Base-by-base conservation (phyloP, 2,797 vertebrate genomes). In the Mionectes olivaceus region DNA sequence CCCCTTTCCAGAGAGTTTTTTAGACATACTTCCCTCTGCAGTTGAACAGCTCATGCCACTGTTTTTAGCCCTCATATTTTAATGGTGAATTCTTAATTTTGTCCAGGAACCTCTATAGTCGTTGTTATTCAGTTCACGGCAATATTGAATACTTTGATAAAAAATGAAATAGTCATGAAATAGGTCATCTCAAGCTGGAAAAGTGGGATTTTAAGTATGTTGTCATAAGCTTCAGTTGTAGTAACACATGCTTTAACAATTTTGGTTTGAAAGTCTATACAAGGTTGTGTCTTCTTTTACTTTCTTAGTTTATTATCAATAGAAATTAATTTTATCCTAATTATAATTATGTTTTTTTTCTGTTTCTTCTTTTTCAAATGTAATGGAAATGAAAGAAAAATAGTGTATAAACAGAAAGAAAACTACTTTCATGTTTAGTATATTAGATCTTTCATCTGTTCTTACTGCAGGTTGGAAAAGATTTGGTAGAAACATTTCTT, bases 1-100 rank as follows among this genome's bases (percentile, higher is more conserved):
- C 5, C 10, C 4, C 5, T 57, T 84, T 56, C 16, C 39, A 61
- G 49, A 25, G 14, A 67, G 25, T 6, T 11, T 11, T 68, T 56
- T 7, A 53, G 37, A 16, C 2, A 2, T 3, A 3, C 6, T 8
- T 73, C n/a, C 14, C 18, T 24, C 15, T 16, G 44, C 35, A 33
- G n/a, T 0, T 0, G 1, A 78, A 4, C 9, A 18, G 13, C 11
- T 50, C 65, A 3, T 57, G 25, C 8, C 6, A 2, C 4, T 4
- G 0, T 9, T 82, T 52, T 32, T 25, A 3, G 33, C 7, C 19
- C 5, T 23, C 0, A 0, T 50, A 18, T 73, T 77, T 69, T 56
- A 74, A 30, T 17, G 63, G 25, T 5, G 12, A 18, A 24, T 9
- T 37, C 63, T 57, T 55, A 28, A 43, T 60, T 74, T 77, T 67